Conservation (phyloP, 2,113 vertebrate genomes). For the Oplegnathus fasciatus region DNA sequence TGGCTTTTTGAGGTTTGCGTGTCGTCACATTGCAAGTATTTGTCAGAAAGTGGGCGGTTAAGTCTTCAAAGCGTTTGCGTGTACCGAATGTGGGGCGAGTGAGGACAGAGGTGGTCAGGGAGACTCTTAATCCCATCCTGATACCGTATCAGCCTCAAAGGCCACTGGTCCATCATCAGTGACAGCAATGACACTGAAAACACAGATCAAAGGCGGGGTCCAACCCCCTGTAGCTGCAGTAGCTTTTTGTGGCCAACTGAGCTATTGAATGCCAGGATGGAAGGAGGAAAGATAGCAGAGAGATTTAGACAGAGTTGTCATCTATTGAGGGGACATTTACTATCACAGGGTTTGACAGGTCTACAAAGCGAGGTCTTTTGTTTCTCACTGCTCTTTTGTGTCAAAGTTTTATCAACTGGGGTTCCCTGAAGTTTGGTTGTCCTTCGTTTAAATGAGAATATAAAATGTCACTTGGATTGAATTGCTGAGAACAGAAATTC, state of each 20-base stretch:
- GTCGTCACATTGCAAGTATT: slow-evolving; percentile 24
- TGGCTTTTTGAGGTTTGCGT: slow-evolving; percentile 24
- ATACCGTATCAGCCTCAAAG: slow-evolving; percentile 57
- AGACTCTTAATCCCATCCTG: slow-evolving; percentile 36
- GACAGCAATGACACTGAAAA: slow-evolving; percentile 57
- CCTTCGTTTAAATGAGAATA: slow-evolving; percentile 2
- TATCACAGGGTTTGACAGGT: slow-evolving; percentile 24
- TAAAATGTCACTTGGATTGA: slow-evolving; percentile 24
- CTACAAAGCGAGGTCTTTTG: slow-evolving; percentile 20
- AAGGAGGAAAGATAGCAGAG: slow-evolving; percentile 6
- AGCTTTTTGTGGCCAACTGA: slow-evolving; percentile 33
- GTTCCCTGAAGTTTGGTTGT: background rate
- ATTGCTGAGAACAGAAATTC: slow-evolving; percentile 10
- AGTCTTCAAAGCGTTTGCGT: slow-evolving; percentile 45
- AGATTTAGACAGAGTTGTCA: slow-evolving; percentile 22
- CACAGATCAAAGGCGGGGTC: slow-evolving; percentile 61
- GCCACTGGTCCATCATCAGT: slow-evolving; percentile 24
- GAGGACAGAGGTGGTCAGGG: slow-evolving; percentile 27
- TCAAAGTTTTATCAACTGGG: background rate
- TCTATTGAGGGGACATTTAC: slow-evolving; percentile 31
- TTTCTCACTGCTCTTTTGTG: slow-evolving; percentile 33
- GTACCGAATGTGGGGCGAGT: background rate
- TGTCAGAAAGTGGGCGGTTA: slow-evolving; percentile 21
- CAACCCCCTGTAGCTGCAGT: slow-evolving; percentile 24
- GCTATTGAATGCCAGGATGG: slow-evolving; percentile 27